Evolutionary conservation across 2,113 vertebrate genomes (phyloP).

Genomic region (Pogona vitticeps): DNA sequence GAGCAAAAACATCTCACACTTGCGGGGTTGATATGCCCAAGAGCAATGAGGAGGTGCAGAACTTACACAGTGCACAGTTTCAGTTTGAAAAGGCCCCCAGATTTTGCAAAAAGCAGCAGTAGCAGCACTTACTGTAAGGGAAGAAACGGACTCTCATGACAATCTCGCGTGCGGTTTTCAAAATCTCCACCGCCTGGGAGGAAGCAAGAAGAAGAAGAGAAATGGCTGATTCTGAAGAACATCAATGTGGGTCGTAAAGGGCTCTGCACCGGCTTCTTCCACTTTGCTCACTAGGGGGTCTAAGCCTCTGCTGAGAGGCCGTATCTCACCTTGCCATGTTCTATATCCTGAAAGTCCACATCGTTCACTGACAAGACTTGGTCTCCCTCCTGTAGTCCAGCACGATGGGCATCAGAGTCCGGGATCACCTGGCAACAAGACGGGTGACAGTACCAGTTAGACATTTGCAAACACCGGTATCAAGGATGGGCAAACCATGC

Average conservation of each 20-base stretch:
- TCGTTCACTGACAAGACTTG: constrained; percentile 97
- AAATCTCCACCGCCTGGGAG: constrained; percentile 92
- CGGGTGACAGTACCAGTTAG: background rate
- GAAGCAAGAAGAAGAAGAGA: background rate
- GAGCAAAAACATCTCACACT: background rate
- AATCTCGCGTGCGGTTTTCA: constrained; percentile 96
- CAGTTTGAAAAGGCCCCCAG: background rate
- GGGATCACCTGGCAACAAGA: constrained; percentile 86
- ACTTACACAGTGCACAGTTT: fast-evolving
- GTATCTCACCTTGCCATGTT: constrained; percentile 89
- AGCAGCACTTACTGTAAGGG: constrained; percentile 90
- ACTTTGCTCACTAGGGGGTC: too few species aligned
- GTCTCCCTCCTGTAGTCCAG: constrained; percentile 95
- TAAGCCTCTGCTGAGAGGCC: too few species aligned
- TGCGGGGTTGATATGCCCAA: background rate
- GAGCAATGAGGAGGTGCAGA: fast-evolving
- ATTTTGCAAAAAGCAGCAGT: background rate
- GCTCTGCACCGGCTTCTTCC: too few species aligned
- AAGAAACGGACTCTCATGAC: constrained; percentile 97
- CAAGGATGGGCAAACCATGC: too few species aligned
- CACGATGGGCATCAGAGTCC: constrained; percentile 93
- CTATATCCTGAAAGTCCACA: constrained; percentile 98
- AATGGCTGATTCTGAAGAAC: background rate
- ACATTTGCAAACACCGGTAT: background rate
- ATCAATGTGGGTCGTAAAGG: background rate